A percentile compares a stretch with the other conserved stretches of the same genome.
Conservation (phyloP, 2,888 invertebrate species). For the Prosopocoilus inquinatus region DNA sequence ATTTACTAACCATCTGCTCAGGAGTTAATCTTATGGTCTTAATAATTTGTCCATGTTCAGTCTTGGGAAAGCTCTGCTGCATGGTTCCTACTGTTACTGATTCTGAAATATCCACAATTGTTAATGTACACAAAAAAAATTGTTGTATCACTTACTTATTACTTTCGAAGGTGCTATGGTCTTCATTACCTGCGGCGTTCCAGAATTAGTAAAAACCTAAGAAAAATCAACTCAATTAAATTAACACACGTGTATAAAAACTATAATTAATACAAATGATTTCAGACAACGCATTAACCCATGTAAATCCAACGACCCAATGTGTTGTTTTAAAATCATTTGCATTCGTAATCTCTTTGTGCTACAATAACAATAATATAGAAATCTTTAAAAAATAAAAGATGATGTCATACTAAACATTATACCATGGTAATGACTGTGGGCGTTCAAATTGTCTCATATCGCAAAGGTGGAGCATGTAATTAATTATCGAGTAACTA, state of each 20-base stretch:
- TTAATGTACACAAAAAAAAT: neutral
- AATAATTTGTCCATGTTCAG: constrained; percentile 36
- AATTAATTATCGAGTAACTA: neutral
- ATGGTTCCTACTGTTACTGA: constrained; percentile 12
- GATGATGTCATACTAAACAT: too few species aligned
- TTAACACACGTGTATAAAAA: too few species aligned
- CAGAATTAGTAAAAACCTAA: constrained; percentile 38
- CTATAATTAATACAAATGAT: too few species aligned
- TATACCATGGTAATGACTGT: too few species aligned
- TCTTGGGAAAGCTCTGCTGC: constrained; percentile 10
- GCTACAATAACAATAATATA: too few species aligned
- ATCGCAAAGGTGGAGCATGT: neutral
- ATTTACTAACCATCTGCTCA: constrained; percentile 53
- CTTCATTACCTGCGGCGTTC: constrained; percentile 32
- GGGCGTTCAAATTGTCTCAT: too few species aligned
- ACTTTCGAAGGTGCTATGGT: constrained; percentile 35
- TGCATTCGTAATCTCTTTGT: too few species aligned
- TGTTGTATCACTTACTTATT: constrained; percentile 39
- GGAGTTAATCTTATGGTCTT: constrained; percentile 56
- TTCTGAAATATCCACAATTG: constrained; percentile 11
- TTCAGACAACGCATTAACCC: too few species aligned
- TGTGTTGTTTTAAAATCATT: too few species aligned
- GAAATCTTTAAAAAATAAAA: too few species aligned
- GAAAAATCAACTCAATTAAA: constrained; percentile 7
- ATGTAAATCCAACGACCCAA: too few species aligned